Evolutionary conservation across 2,888 invertebrate genomes (phyloP), one percentile per base, ranked within the genome.

Genomic region (Orgyia antiqua): DNA sequence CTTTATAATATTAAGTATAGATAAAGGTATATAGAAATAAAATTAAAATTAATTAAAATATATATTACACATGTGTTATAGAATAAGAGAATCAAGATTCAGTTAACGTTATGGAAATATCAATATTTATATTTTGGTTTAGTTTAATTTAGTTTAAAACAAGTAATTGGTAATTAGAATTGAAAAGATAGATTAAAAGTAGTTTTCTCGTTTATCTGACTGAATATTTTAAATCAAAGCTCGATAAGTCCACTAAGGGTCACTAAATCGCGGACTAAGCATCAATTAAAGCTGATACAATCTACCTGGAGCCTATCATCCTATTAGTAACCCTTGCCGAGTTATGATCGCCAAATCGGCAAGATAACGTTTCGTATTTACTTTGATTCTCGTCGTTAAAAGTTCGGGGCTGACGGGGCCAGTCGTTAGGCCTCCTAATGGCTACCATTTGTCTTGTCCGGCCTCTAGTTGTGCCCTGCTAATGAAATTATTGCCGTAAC

Each of bases 401-500:
- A 86, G 84, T 84, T 75, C 65, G 45, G 70, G 74, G 76, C 70
- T 78, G 76, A 77, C 75, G 78, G 83, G 75, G 76, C 72, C 74
- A 77, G 74, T 83, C 84, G 83, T 84, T 83, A 84, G 82, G 78
- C 63, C 65, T 64, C 68, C 84, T 87, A 87, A 87, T 87, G 87
- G 87, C 80, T 50, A 72, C 82, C 87, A 87, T 87, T 87, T 87
- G 87, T 87, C 87, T 86, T 84, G 84, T 86, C 86, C 84, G 80
- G 82, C 79, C 76, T 73, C 68, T 83, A 83, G 82, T 82, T 79
- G 79, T 73, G 78, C 79, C 78, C 70, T 73, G 68, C 84, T 87
- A 87, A 87, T 87, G 87, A 87, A 87, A 87, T 87, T 87, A 87
- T 87, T 83, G 87, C 87, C 84, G 74, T 82, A 84, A 84, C 84